Evolutionary conservation across 2,888 invertebrate genomes (phyloP).

Genomic region (Polydesmus complanatus): DNA sequence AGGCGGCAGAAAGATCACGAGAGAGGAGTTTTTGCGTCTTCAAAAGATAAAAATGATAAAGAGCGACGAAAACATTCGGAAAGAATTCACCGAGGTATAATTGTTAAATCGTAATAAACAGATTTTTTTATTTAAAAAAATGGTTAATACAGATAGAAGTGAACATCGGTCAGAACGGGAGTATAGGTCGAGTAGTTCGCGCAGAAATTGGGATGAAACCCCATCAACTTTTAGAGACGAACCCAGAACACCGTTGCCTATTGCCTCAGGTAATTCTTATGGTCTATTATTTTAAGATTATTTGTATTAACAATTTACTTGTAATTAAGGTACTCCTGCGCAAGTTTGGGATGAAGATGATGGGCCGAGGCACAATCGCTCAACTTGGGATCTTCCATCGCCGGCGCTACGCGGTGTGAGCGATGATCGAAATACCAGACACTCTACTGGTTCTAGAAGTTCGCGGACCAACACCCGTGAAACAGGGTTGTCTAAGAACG

Average conservation of each 20-base stretch:
- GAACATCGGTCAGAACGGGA: constrained; percentile 15
- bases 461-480: neutral
- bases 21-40: constrained; percentile 56
- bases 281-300: neutral
- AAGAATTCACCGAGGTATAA: no score
- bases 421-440: constrained; percentile 36
- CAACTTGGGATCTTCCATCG: constrained; percentile 87
- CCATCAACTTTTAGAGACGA: constrained; percentile 58
- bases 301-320: neutral
- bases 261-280: constrained; percentile 33
- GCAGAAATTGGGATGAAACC: constrained; percentile 30
- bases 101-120: no score
- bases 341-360: constrained; percentile 48
- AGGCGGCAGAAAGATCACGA: constrained; percentile 43
- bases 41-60: constrained; percentile 38
- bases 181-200: constrained; percentile 18
- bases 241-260: constrained; percentile 64
- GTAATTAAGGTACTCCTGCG: constrained; percentile 42
- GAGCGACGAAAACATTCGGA: constrained; percentile 18
- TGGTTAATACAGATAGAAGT: no score
- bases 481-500: neutral
- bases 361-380: constrained; percentile 41
- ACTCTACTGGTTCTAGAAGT: constrained; percentile 34
- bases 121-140: no score
- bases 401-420: constrained; percentile 36